A percentile compares a stretch with the other conserved stretches of the same genome.
phyloP scores from a whole-genome alignment of 2,888 invertebrate species.

The Drosophila acutilabella region DNA sequence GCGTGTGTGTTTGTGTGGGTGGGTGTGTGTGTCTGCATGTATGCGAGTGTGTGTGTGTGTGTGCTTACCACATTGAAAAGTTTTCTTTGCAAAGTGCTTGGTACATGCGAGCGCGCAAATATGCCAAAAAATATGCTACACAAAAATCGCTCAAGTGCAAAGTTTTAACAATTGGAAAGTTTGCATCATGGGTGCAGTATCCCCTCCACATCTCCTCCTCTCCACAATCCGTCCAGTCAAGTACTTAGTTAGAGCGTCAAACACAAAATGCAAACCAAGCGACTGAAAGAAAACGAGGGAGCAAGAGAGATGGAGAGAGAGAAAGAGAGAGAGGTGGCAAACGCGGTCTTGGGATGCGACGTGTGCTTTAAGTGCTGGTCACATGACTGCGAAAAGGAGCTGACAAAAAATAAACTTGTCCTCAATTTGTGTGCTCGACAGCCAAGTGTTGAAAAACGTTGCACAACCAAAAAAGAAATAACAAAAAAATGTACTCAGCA shows the following conservation, averaged over 20 bases:
- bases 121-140: slow-evolving; percentile 80
- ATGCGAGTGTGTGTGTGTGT: slow-evolving; percentile 36
- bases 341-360: slow-evolving; percentile 33
- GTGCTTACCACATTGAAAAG: slow-evolving; percentile 78
- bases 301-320: neutral
- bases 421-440: slow-evolving; percentile 56
- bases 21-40: slow-evolving; percentile 27
- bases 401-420: slow-evolving; percentile 64
- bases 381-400: slow-evolving; percentile 55
- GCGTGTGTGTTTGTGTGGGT: slow-evolving; percentile 22
- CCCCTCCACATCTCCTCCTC: slow-evolving; percentile 5
- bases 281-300: slow-evolving; percentile 1
- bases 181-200: slow-evolving; percentile 71
- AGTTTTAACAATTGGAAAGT: slow-evolving; percentile 81
- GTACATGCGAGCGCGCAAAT: slow-evolving; percentile 77
- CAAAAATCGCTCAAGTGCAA: slow-evolving; percentile 81
- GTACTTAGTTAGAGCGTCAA: slow-evolving; percentile 65
- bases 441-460: slow-evolving; percentile 43
- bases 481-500: neutral
- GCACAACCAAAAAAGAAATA: slow-evolving; percentile 16
- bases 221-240: slow-evolving; percentile 32
- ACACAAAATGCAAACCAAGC: slow-evolving; percentile 63
- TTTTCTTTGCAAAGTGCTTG: slow-evolving; percentile 79
- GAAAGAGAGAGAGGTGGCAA: neutral
- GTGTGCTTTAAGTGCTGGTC: slow-evolving; percentile 64